Percentiles rank a stretch among this genome's conserved stretches.
phyloP scores from a whole-genome alignment of 2,113 vertebrate species.

The Tenrec ecaudatus region DNA sequence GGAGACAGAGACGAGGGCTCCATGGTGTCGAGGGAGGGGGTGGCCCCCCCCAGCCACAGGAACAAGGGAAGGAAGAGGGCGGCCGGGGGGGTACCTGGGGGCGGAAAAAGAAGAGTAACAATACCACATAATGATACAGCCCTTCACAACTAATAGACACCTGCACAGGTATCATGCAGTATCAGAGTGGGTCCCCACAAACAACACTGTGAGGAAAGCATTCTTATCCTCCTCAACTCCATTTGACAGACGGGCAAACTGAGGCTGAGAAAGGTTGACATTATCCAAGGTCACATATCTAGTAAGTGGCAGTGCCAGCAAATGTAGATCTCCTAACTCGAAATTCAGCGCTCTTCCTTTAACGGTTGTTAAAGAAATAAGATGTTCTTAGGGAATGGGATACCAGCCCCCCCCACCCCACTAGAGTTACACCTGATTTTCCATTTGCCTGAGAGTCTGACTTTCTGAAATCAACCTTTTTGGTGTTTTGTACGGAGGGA shows the following conservation, averaged over 20 bases:
- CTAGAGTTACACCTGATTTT: background rate
- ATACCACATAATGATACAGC: constrained; percentile 51
- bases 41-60: constrained; percentile 73
- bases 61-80: constrained; percentile 68
- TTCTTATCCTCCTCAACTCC: background rate
- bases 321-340: background rate
- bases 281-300: constrained; percentile 5
- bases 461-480: constrained; percentile 35
- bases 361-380: background rate
- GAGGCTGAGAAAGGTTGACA: constrained; percentile 10
- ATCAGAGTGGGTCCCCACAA: background rate
- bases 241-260: constrained; percentile 23
- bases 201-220: background rate
- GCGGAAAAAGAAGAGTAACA: constrained; percentile 43
- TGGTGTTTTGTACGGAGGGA: background rate
- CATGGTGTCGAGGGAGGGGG: constrained; percentile 68
- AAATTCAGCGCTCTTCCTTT: background rate
- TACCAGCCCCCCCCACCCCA: background rate
- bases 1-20: constrained; percentile 70
- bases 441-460: background rate
- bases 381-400: background rate
- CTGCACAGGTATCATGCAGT: background rate
- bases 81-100: constrained; percentile 80
- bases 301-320: background rate
- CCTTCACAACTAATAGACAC: background rate